These are phyloP conservation scores for Cenopis cana DNA, from an alignment of 2,888 invertebrate species.

Conservation along the genomic window DNA sequence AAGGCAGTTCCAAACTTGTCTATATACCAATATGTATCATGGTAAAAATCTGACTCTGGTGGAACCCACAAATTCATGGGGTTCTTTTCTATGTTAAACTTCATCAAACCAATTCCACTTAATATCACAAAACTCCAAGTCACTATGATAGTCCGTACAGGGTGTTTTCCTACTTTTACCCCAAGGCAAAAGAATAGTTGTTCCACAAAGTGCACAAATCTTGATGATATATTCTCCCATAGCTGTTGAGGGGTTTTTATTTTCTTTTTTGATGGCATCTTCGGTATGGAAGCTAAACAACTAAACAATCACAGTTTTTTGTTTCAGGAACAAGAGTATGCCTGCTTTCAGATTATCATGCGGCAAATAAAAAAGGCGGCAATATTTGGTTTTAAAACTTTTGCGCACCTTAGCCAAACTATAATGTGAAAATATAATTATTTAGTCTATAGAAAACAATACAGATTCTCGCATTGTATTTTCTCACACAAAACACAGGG, in stretches of 20 bases:
- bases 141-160: slow-evolving; percentile 85
- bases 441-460: slow-evolving; percentile 5
- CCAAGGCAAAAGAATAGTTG: slow-evolving; percentile 85
- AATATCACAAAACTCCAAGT: slow-evolving; percentile 84
- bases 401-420: not conserved
- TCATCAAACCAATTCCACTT: slow-evolving; percentile 86
- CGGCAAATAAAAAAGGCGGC: slow-evolving; percentile 14
- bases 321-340: not conserved
- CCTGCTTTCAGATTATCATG: not conserved
- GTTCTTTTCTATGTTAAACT: slow-evolving; percentile 90
- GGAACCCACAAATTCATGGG: slow-evolving; percentile 92
- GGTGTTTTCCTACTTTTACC: slow-evolving; percentile 84
- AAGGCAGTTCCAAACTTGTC: slow-evolving; percentile 87
- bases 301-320: slow-evolving; percentile 1
- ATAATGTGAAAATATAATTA: not conserved
- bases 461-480: not conserved
- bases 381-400: slow-evolving; percentile 7
- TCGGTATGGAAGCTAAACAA: slow-evolving; percentile 34
- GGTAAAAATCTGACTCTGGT: slow-evolving; percentile 87
- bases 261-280: slow-evolving; percentile 67
- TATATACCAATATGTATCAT: slow-evolving; percentile 90
- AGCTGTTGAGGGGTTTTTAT: slow-evolving; percentile 70
- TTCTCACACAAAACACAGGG: slow-evolving; percentile 1
- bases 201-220: slow-evolving; percentile 75
- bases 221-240: slow-evolving; percentile 75